phyloP scores from a whole-genome alignment of 2,888 invertebrate genomes.

The Noctuana brunneofusca region DNA sequence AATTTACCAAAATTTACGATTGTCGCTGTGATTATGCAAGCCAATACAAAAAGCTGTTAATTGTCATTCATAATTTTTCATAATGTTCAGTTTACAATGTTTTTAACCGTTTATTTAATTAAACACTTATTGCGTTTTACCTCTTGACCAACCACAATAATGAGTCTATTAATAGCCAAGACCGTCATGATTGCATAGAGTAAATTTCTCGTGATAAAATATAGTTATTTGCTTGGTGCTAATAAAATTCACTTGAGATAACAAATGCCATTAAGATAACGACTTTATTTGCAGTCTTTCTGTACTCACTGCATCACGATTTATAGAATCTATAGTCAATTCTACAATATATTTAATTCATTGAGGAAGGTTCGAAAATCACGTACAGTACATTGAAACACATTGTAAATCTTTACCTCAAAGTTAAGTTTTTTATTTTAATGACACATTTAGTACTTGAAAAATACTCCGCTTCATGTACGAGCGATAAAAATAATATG shows the following conservation, averaged over 20 bases:
- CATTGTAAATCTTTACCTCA: slow-evolving; percentile 6
- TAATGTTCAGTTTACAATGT: background rate
- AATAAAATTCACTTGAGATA: slow-evolving; percentile 31
- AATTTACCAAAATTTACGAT: too few species aligned
- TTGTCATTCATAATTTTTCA: background rate
- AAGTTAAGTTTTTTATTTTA: slow-evolving; percentile 9
- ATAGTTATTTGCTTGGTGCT: slow-evolving; percentile 11
- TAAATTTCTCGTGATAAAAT: slow-evolving; percentile 18
- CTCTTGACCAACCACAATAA: slow-evolving; percentile 37
- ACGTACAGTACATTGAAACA: slow-evolving; percentile 22
- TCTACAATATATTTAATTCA: background rate
- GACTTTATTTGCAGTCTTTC: slow-evolving; percentile 8
- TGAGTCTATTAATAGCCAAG: slow-evolving; percentile 40
- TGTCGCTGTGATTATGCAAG: background rate
- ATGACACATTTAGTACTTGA: slow-evolving; percentile 12
- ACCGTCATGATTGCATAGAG: slow-evolving; percentile 12
- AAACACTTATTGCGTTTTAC: slow-evolving; percentile 15
- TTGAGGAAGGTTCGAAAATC: slow-evolving; percentile 27
- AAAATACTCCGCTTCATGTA: slow-evolving; percentile 12
- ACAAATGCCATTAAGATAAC: slow-evolving; percentile 26
- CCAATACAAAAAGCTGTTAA: background rate
- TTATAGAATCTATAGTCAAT: slow-evolving; percentile 6
- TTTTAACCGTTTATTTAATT: slow-evolving; percentile 15
- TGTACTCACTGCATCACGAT: slow-evolving; percentile 20
- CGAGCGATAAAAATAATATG: slow-evolving; percentile 22